Conservation (phyloP, 2,888 invertebrate species). For the Pachliopta kotzebuea region DNA sequence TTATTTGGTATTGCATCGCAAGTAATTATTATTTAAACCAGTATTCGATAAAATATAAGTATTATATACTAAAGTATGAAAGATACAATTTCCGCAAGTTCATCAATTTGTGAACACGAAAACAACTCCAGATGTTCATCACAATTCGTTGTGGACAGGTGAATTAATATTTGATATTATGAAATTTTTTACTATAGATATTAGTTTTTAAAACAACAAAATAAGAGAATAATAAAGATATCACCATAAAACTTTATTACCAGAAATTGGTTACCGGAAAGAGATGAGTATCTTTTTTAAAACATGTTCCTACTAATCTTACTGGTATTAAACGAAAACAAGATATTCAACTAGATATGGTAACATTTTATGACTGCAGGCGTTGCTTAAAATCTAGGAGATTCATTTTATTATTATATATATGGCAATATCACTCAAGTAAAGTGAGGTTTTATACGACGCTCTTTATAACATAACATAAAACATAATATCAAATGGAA, state of each 20-base stretch:
- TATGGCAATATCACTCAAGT: conserved; percentile 30
- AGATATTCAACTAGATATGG: conserved; percentile 24
- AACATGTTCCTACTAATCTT: conserved; percentile 11
- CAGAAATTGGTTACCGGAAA: neutral
- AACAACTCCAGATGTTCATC: too few species aligned
- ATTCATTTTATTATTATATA: conserved; percentile 28
- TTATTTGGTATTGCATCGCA: too few species aligned
- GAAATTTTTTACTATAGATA: too few species aligned
- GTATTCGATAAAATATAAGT: too few species aligned
- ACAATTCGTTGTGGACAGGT: too few species aligned
- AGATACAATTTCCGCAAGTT: too few species aligned
- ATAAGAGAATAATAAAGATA: neutral
- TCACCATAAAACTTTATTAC: neutral
- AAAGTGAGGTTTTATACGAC: conserved; percentile 30
- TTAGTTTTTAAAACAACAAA: neutral
- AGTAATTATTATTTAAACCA: too few species aligned
- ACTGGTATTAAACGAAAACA: conserved; percentile 27
- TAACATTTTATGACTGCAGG: conserved; percentile 23
- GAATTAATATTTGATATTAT: too few species aligned
- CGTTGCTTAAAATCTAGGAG: conserved; percentile 26
- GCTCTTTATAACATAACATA: conserved; percentile 26
- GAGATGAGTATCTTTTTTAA: neutral
- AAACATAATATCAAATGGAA: conserved; percentile 27
- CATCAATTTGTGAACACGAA: too few species aligned
- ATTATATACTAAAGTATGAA: too few species aligned